Evolutionary conservation across 2,113 vertebrate genomes (phyloP).

Genomic region (Rhinichthys klamathensis): DNA sequence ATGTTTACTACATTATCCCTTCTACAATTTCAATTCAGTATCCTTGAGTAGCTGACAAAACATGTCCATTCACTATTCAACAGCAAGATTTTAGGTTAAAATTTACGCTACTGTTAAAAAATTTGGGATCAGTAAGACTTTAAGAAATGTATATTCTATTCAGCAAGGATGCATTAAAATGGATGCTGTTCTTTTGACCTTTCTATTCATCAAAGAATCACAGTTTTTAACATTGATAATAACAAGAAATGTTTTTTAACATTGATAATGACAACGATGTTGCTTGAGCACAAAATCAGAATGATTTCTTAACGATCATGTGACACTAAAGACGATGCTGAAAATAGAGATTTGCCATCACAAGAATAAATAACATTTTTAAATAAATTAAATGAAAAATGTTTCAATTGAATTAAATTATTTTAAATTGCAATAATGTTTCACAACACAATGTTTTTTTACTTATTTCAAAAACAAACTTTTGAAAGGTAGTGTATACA

Average conservation of each 20-base stretch:
- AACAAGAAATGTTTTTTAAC: background rate
- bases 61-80: background rate
- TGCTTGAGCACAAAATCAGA: background rate
- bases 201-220: background rate
- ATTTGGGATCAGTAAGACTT: background rate
- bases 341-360: background rate
- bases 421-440: no score
- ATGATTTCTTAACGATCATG: background rate
- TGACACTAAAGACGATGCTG: background rate
- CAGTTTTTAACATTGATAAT: background rate
- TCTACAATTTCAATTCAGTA: background rate
- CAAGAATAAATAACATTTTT: background rate
- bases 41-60: background rate
- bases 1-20: background rate
- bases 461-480: background rate
- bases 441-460: no score
- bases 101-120: background rate
- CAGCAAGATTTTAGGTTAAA: background rate
- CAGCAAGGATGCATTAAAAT: background rate
- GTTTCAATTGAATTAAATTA: no score
- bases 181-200: background rate
- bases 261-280: background rate
- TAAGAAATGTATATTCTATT: background rate
- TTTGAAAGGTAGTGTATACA: background rate
- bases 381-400: background rate